Base-by-base conservation (phyloP, 2,113 vertebrate genomes). In the Eonycteris spelaea region DNA sequence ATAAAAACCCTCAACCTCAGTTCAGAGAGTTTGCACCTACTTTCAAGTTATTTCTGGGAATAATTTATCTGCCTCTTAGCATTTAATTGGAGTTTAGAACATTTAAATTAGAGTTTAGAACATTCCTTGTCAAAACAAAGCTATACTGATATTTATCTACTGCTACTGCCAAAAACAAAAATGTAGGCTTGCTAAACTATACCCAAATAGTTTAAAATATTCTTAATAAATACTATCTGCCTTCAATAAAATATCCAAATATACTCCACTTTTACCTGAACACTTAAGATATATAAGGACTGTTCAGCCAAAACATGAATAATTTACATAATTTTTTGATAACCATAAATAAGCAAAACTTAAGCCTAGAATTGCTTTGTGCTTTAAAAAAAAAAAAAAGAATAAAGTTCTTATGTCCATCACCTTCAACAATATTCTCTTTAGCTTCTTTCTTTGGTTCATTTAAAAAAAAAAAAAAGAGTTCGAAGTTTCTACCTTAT, bases 1-100 rank as follows among this genome's bases (percentile, higher is more conserved):
- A 86, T 2, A 88, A 97, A 82, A 40, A 12, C 12, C 26, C 55
- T 85, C 30, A 79, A 61, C 12, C 86, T 97, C 65, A 91, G n/a
- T 88, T n/a, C 35, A 57, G 2, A 63, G 2, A 92, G 24, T 38
- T 14, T 77, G n/a, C 19, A 90, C 19, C 61, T 8, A 89, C 78
- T 89, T 96, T 88, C 18, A 94, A 84, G n/a, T 90, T 91, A 95
- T 86, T 90, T 74, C 35, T 51, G 28, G 22, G 68, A 96, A 73
- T 73, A 73, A 95, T 43, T 40, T 91, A 88, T 33, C 13, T 83
- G 26, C 15, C 33, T 73, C 78, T 77, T 77, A 70, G 16, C 21
- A 85, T 51, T 85, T 73, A 92, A 92, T 0, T 83, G 61, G 19
- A 74, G 21, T 89, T 96, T 30, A 65, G 43, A 78, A 11, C 7